A percentile compares a stretch with the other conserved stretches of the same genome.
Conservation (phyloP, 2,113 vertebrate species). For the Anarrhichthys ocellatus region DNA sequence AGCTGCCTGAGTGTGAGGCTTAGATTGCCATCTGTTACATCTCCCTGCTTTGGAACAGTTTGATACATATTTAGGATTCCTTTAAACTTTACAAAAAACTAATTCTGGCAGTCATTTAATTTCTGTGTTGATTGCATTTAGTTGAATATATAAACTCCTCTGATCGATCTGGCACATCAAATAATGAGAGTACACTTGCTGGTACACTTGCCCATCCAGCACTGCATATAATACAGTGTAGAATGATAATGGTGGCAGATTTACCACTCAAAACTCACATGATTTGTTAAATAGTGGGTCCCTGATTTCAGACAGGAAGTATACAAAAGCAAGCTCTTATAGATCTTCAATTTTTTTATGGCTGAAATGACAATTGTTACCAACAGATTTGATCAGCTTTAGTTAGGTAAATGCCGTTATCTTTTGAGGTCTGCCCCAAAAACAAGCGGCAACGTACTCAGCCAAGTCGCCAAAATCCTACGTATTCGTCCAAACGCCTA, state of each 20-base stretch:
- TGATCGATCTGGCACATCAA: neutral
- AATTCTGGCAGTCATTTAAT: neutral
- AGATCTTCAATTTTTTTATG: neutral
- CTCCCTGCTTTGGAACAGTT: neutral
- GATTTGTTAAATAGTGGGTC: neutral
- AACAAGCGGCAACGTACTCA: neutral
- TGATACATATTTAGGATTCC: neutral
- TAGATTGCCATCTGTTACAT: slow-evolving; percentile 22
- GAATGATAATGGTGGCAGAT: neutral
- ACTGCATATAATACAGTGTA: neutral
- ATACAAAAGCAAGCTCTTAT: neutral
- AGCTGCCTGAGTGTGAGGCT: slow-evolving; percentile 9
- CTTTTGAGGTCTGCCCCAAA: neutral
- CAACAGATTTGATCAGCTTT: neutral
- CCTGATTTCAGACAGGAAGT: neutral
- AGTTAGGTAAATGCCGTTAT: neutral
- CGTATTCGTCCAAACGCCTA: too few relatives aligned
- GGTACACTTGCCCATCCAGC: neutral
- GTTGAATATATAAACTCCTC: neutral
- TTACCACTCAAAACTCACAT: neutral
- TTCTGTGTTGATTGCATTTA: neutral
- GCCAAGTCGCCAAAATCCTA: too few relatives aligned
- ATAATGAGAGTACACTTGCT: neutral
- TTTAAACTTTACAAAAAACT: neutral
- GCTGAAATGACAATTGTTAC: neutral